Evolutionary conservation across 2,888 invertebrate genomes (phyloP), one percentile per base, ranked within the genome.

Genomic region (Tupiocoris notatus): DNA sequence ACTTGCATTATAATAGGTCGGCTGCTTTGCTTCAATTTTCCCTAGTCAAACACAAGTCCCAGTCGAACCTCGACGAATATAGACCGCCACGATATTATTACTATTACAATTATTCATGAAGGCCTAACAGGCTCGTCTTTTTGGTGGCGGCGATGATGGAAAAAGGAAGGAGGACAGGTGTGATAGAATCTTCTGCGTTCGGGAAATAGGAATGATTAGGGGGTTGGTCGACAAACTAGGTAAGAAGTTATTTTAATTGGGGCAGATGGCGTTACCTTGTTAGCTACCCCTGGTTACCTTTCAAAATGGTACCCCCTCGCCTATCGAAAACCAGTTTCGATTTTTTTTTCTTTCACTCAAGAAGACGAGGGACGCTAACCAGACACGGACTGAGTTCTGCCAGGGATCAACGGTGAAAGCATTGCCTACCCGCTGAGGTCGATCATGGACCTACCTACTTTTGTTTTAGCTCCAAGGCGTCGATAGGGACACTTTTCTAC

Each of bases 211-310:
- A 70, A 24, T 70, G 70, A 70, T 70, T 70, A 70, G 66, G 75
- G 75, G 75, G 75, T 75, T 75, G 75, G 75, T 54, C 66, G 66
- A 75, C 75, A 75, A 75, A 75, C 75, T 75, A 75, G 75, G 70
- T 63, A 64, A 68, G 70, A 76, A 76, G 63, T 39, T 76, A 76
- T 76, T 76, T 76, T 76, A 76, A 76, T 76, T 76, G 70, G 76
- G 70, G 76, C 76, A 76, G 76, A 68, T 76, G 76, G 66, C 61
- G 76, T 70, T 66, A 76, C 76, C 76, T 76, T 76, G 76, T 76
- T 76, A 76, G 68, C 65, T 59, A 64, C 76, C 64, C 76, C 70
- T 64, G 76, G 76, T 63, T 76, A 76, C 76, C 70, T 76, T 68
- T 76, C 76, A 70, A 63, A 70, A 70, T 70, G 70, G 70, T 70